These are phyloP conservation scores for Frankliniella fusca DNA, from an alignment of 2,888 invertebrate species.

Conservation along the genomic window DNA sequence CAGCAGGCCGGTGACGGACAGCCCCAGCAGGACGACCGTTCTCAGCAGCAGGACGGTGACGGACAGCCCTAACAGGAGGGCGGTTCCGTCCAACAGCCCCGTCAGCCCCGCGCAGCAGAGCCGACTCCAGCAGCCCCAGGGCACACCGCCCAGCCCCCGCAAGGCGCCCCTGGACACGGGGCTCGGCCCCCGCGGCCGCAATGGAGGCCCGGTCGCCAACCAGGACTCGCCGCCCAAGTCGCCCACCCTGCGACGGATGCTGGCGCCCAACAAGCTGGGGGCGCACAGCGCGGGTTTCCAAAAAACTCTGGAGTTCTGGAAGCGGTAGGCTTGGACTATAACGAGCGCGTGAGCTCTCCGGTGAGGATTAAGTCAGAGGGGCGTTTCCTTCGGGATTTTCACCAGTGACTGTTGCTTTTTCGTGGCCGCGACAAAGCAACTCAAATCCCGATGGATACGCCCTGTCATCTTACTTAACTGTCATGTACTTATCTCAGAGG, in stretches of 20 bases:
- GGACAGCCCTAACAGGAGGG: not conserved
- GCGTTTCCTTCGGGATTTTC: not conserved
- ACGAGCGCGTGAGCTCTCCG: no score
- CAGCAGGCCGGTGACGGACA: not conserved
- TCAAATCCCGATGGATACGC: not conserved
- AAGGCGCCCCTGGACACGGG: conserved; percentile 9
- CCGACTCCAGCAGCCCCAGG: not conserved
- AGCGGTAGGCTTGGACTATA: not conserved
- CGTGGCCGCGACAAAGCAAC: not conserved
- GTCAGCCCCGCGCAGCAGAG: not conserved
- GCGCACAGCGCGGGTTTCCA: conserved; percentile 16
- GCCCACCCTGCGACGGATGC: conserved; percentile 8
- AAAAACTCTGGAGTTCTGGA: not conserved
- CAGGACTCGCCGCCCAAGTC: conserved; percentile 9
- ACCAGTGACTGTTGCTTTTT: not conserved
- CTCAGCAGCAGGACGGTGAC: not conserved
- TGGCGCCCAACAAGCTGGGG: conserved; percentile 14
- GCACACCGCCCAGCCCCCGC: not conserved
- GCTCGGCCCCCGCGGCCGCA: not conserved
- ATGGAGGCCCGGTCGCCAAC: no score
- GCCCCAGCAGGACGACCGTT: not conserved
- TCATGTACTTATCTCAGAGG: no score
- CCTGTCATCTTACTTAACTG: no score
- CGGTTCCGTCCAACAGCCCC: not conserved
- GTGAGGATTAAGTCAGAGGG: not conserved